A percentile compares a stretch with the other conserved stretches of the same genome.
Evolutionary conservation across 2,888 invertebrate genomes (phyloP).

Genomic region (Blastobasis adustella): DNA sequence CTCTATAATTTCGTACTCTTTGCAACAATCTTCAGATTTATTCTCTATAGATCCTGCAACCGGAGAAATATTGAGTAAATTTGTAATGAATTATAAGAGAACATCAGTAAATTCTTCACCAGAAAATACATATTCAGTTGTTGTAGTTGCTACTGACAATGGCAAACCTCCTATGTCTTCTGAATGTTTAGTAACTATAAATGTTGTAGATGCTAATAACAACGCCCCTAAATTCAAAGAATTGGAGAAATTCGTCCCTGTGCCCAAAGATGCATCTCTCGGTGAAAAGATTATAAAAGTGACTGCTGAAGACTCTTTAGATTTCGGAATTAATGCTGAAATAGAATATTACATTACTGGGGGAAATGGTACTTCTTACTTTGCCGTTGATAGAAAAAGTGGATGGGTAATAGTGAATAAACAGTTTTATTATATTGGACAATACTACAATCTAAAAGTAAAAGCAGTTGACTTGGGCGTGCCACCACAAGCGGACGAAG

Average conservation of each 20-base stretch:
- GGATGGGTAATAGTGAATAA: constrained; percentile 88
- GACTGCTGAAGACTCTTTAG: constrained; percentile 83
- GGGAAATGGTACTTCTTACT: constrained; percentile 86
- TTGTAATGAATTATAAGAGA: constrained; percentile 86
- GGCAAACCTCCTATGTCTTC: constrained; percentile 96
- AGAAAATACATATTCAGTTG: constrained; percentile 91
- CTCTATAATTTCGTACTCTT: constrained; percentile 90
- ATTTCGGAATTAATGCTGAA: constrained; percentile 92
- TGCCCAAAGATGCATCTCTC: constrained; percentile 83
- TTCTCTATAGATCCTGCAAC: constrained; percentile 95
- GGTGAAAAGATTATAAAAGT: constrained; percentile 85
- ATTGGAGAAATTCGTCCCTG: constrained; percentile 84
- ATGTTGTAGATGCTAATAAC: constrained; percentile 94
- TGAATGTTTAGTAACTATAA: constrained; percentile 88
- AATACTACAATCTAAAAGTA: constrained; percentile 80
- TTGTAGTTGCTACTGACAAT: constrained; percentile 93
- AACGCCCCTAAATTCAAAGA: constrained; percentile 90
- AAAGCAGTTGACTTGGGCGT: constrained; percentile 91
- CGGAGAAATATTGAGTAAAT: constrained; percentile 93
- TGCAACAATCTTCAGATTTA: constrained; percentile 91
- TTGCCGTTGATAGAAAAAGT: constrained; percentile 81
- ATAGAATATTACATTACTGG: constrained; percentile 84
- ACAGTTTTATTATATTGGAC: constrained; percentile 72
- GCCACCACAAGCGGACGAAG: constrained; percentile 88
- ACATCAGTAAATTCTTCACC: constrained; percentile 88